These are phyloP conservation scores for Malurus alboscapulatus DNA, from an alignment of 2,113 vertebrate species.

Conservation along the genomic window DNA sequence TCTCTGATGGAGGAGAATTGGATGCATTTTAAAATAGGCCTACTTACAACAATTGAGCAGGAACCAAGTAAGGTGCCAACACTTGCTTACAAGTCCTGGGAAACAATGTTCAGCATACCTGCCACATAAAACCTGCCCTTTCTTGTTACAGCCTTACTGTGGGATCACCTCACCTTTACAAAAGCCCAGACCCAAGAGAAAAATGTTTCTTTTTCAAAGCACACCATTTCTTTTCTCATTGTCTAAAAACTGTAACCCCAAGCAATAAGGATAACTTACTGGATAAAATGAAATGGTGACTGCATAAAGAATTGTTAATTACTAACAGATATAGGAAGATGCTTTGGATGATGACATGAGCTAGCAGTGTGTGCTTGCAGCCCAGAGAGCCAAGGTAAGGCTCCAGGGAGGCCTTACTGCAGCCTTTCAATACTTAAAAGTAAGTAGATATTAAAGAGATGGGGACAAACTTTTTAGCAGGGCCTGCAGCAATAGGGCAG, in stretches of 20 bases:
- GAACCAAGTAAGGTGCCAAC: not conserved
- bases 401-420: not conserved
- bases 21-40: not conserved
- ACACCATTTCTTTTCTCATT: not conserved
- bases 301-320: not conserved
- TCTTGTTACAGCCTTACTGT: not conserved
- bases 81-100: not conserved
- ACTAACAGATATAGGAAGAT: not conserved
- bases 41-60: conserved; percentile 12
- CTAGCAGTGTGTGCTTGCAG: not conserved
- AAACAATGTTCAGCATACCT: conserved; percentile 7
- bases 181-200: not conserved
- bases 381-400: not conserved
- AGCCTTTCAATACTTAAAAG: not conserved
- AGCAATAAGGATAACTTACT: not conserved
- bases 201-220: not conserved
- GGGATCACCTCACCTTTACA: not conserved
- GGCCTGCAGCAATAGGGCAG: not conserved
- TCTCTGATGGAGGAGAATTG: not conserved
- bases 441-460: not conserved
- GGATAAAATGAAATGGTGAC: not conserved
- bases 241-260: not conserved
- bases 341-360: not conserved
- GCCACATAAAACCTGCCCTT: not conserved
- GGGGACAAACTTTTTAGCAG: not conserved